phyloP scores from a whole-genome alignment of 2,888 invertebrate species.

The Ditula angustiorana region DNA sequence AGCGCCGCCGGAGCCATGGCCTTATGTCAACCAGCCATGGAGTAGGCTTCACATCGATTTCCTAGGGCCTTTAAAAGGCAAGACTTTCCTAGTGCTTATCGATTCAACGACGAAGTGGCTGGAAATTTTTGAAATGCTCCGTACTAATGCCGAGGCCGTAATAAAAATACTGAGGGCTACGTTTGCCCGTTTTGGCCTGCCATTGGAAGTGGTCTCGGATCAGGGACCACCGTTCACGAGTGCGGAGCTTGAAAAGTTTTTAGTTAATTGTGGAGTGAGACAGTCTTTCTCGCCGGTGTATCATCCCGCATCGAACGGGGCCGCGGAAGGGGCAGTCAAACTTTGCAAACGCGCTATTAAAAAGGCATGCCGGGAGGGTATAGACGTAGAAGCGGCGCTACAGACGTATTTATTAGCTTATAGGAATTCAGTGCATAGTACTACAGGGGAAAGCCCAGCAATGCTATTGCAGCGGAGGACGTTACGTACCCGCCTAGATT shows the following conservation, averaged over 20 bases:
- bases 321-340: slow-evolving; percentile 11
- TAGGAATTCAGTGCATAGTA: slow-evolving; percentile 38
- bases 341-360: slow-evolving; percentile 8
- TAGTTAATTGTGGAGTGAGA: not conserved
- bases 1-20: not conserved
- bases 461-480: slow-evolving; percentile 28
- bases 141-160: not conserved
- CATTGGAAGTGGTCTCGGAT: not conserved
- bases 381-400: slow-evolving; percentile 32
- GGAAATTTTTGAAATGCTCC: not conserved
- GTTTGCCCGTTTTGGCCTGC: slow-evolving; percentile 11
- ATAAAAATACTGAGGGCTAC: not conserved
- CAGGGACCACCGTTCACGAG: slow-evolving; percentile 14
- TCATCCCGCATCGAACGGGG: slow-evolving; percentile 12
- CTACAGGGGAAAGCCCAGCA: slow-evolving; percentile 37
- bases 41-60: too few relatives aligned
- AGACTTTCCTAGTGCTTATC: not conserved
- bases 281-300: slow-evolving; percentile 5
- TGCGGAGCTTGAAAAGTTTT: not conserved
- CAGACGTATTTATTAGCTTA: slow-evolving; percentile 38
- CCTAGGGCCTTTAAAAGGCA: not conserved
- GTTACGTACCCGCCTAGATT: slow-evolving; percentile 24
- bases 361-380: not conserved
- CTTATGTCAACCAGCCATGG: not conserved
- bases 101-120: slow-evolving; percentile 8